Base-by-base conservation (phyloP, 2,113 vertebrate genomes). In the Amphiprion ocellaris region DNA sequence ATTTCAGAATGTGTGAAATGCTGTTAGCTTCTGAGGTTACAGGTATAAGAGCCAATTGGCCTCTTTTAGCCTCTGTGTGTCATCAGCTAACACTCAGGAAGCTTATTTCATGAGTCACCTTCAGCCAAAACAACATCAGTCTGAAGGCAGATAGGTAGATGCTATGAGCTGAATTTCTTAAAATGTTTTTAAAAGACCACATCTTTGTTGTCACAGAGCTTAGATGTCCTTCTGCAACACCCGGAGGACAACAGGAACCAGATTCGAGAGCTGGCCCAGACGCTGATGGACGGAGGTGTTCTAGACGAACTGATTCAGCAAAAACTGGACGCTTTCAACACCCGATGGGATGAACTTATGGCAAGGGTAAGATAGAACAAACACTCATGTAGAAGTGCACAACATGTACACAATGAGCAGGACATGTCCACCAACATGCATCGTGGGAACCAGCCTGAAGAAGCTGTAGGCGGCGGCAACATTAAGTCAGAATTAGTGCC, bases 201-300 rank as follows among this genome's bases (percentile, higher is more conserved):
- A 37, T 8, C 33, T 37, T 37, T 37, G 7, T 37, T 72, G 14
- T 82, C 1, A 75, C 86, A 99, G 98, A 95, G 96, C 79, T 92
- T 99, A 26, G 96, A 98, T 64, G 91, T 81, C 74, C 89, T 98
- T 74, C 90, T 99, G 94, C 95, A 91, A 46, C 97, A 99, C 94
- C 97, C 98, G 39, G 97, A 98, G 81, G 97, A 99, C 83, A 99
- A 99, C 89, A 96, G 97, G 16, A 98, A 96, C 93, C 98, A 99
- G 90, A 99, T 99, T 76, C 94, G 95, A 37, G 97, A 99, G 68
- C 84, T 99, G 93, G 96, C 98, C 65, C 98, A 99, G 93, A 99
- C 97, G 2, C 93, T 99, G 90, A 99, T 96, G 90, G 98, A 99
- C 80, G 98, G 98, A 10, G 96, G 97, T n/a, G 96, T 99, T 61